These are phyloP conservation scores for Semotilus atromaculatus DNA, from an alignment of 2,797 vertebrate genomes.

Conservation along the genomic window DNA sequence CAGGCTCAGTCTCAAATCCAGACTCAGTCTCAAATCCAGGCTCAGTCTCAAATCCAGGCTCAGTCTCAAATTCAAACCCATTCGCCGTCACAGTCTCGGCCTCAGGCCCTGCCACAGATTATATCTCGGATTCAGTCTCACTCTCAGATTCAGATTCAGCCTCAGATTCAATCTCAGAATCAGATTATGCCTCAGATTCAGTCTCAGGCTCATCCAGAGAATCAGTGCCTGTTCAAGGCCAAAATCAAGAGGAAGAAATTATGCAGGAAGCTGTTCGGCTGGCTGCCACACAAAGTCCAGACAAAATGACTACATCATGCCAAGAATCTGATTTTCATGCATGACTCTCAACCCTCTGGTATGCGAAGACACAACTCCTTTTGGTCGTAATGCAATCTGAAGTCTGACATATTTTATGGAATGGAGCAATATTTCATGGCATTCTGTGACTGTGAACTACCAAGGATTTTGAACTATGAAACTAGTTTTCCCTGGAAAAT, in stretches of 20 bases:
- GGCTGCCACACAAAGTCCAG: constrained; percentile 75
- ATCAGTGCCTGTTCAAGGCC: constrained; percentile 60
- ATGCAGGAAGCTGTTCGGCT: constrained; percentile 76
- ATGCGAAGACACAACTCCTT: constrained; percentile 5
- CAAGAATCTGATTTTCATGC: constrained; percentile 32
- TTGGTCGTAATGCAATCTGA: constrained; percentile 3
- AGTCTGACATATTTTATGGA: constrained; percentile 28
- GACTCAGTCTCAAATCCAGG: constrained; percentile 7
- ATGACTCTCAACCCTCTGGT: constrained; percentile 27
- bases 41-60: neutral
- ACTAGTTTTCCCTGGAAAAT: constrained; percentile 32
- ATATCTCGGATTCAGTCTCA: neutral
- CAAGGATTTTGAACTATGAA: constrained; percentile 26
- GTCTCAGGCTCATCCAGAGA: neutral
- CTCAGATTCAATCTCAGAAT: neutral
- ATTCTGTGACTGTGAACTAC: constrained; percentile 35
- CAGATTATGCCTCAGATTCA: neutral
- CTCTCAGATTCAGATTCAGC: neutral
- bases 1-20: neutral
- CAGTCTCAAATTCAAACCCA: constrained; percentile 4
- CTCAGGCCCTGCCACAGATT: neutral
- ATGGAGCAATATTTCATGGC: constrained; percentile 22
- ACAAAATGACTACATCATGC: constrained; percentile 61
- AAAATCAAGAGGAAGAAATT: constrained; percentile 79
- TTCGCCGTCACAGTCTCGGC: neutral